Conservation (phyloP, 2,797 vertebrate species). For the Gymnopithys bicolor region DNA sequence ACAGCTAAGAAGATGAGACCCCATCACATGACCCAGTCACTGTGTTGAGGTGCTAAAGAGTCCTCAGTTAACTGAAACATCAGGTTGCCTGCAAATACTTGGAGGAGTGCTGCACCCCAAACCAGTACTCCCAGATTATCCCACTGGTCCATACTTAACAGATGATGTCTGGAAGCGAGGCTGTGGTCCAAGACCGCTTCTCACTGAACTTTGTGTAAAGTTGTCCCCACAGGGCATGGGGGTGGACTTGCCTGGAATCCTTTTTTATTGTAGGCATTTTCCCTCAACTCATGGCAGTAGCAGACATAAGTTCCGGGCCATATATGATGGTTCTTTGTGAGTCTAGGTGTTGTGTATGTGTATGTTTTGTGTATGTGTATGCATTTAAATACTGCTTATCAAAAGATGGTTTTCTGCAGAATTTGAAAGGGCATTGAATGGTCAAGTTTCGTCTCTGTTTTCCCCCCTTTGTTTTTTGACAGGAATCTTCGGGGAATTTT, state of each 20-base stretch:
- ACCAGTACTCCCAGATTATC: background rate
- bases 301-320: background rate
- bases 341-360: background rate
- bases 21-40: background rate
- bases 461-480: background rate
- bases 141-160: background rate
- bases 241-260: background rate
- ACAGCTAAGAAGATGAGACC: background rate
- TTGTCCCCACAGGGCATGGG: background rate
- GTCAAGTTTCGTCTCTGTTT: background rate
- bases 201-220: background rate
- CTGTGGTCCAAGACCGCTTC: background rate
- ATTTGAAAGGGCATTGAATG: background rate
- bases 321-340: background rate
- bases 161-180: background rate
- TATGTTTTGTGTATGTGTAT: background rate
- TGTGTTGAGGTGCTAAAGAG: background rate
- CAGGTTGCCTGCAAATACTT: background rate
- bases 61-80: background rate
- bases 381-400: background rate
- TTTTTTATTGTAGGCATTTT: background rate
- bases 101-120: background rate
- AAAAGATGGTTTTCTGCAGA: background rate
- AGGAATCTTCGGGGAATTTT: slow-evolving; percentile 68
- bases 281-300: background rate